Evolutionary conservation across 2,113 vertebrate species (phyloP).

Genomic region (Ictalurus furcatus): DNA sequence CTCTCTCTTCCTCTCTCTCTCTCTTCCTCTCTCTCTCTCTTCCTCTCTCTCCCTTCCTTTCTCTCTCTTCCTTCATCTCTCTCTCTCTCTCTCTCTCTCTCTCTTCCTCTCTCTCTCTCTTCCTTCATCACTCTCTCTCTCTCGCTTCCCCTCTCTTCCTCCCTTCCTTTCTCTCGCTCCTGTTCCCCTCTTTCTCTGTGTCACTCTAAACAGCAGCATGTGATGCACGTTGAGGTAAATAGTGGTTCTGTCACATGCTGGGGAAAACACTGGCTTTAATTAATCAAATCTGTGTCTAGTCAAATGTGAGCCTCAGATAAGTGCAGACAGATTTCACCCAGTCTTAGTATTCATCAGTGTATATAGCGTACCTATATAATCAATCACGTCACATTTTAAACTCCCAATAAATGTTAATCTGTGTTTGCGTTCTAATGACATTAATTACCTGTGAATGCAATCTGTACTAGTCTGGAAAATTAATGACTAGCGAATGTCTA

Average conservation of each 20-base stretch:
- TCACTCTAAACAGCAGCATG: slow-evolving; percentile 1
- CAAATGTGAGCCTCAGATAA: not conserved
- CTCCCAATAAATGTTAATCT: not conserved
- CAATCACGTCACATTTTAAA: not conserved
- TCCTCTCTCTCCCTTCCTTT: not conserved
- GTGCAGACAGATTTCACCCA: not conserved
- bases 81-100: not conserved
- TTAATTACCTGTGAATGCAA: not conserved
- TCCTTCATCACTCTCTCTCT: not conserved
- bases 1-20: not conserved
- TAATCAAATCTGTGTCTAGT: not conserved
- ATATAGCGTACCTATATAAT: not conserved
- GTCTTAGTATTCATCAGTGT: not conserved
- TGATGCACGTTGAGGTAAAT: slow-evolving; percentile 15
- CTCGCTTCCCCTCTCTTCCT: not conserved
- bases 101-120: not conserved
- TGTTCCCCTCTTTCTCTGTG: not conserved
- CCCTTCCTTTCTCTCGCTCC: not conserved
- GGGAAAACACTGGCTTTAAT: not conserved
- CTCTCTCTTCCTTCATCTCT: not conserved
- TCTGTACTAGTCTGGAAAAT: not conserved
- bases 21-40: not conserved
- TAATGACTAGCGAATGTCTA: not conserved
- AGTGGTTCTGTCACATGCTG: not conserved
- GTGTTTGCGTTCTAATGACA: not conserved